Evolutionary conservation across 2,113 vertebrate species (phyloP).

Genomic region (Crotalus tigris): DNA sequence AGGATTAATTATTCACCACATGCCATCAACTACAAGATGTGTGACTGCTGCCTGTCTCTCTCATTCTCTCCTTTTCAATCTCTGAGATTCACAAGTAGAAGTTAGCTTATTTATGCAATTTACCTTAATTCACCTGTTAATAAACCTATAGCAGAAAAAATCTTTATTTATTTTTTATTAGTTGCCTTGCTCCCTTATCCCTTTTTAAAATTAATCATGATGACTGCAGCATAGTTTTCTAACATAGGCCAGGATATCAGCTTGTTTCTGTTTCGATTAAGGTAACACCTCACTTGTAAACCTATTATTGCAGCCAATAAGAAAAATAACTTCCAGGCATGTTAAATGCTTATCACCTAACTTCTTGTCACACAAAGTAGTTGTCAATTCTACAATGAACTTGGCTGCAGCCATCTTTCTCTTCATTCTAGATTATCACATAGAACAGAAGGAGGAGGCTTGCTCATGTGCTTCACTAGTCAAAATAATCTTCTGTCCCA

Average conservation of each 20-base stretch:
- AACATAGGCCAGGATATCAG: neutral
- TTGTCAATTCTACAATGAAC: too few species aligned
- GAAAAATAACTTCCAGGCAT: neutral
- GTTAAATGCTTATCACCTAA: neutral
- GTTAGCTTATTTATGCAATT: constrained; percentile 56
- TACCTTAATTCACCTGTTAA: constrained; percentile 60
- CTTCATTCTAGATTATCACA: too few species aligned
- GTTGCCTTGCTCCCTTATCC: constrained; percentile 21
- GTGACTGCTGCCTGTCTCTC: constrained; percentile 44
- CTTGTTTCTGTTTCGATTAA: neutral
- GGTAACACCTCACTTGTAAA: neutral
- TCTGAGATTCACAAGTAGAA: constrained; percentile 12
- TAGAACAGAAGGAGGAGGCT: too few species aligned
- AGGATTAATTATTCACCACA: constrained; percentile 72
- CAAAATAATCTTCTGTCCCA: too few species aligned
- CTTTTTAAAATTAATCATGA: constrained; percentile 29
- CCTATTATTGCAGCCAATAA: neutral
- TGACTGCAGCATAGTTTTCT: neutral
- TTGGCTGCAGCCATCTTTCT: too few species aligned
- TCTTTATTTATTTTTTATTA: neutral
- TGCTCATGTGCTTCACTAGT: too few species aligned
- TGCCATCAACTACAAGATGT: constrained; percentile 43
- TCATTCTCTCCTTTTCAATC: constrained; percentile 32
- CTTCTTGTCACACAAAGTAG: neutral
- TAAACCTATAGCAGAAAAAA: constrained; percentile 38